phyloP scores from a whole-genome alignment of 2,888 invertebrate genomes.

The Aphrophora alni region DNA sequence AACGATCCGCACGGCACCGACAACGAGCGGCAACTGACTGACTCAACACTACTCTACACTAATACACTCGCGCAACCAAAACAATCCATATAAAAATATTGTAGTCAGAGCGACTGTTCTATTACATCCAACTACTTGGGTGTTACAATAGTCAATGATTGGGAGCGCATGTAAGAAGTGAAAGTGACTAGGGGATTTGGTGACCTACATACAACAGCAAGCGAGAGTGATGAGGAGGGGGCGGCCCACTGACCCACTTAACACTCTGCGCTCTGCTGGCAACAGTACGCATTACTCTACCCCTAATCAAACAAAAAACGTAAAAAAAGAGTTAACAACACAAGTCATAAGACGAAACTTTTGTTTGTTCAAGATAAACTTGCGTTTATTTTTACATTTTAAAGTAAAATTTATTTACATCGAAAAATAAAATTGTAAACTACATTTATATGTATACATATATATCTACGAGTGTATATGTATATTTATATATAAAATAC shows the following conservation, averaged over 20 bases:
- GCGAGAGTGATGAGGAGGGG: constrained; percentile 37
- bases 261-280: constrained; percentile 25
- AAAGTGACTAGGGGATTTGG: constrained; percentile 78
- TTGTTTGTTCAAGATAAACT: too few species aligned
- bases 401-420: too few species aligned
- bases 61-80: background rate
- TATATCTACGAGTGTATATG: too few species aligned
- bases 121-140: constrained; percentile 45
- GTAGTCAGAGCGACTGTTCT: background rate
- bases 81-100: background rate
- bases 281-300: constrained; percentile 16
- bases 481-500: too few species aligned
- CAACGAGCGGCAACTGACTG: background rate
- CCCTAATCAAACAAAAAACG: constrained; percentile 12
- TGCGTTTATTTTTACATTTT: too few species aligned
- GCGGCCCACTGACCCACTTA: constrained; percentile 49
- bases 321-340: background rate
- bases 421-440: too few species aligned
- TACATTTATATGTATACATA: too few species aligned
- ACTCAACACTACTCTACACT: background rate
- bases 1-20: constrained; percentile 47
- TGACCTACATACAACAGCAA: constrained; percentile 69
- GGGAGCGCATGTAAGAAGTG: constrained; percentile 82
- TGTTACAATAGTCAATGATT: constrained; percentile 74
- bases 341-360: background rate